Evolutionary conservation across 2,113 vertebrate species (phyloP), one percentile per base, ranked within the genome.

Genomic region (Brevimyrus niger): DNA sequence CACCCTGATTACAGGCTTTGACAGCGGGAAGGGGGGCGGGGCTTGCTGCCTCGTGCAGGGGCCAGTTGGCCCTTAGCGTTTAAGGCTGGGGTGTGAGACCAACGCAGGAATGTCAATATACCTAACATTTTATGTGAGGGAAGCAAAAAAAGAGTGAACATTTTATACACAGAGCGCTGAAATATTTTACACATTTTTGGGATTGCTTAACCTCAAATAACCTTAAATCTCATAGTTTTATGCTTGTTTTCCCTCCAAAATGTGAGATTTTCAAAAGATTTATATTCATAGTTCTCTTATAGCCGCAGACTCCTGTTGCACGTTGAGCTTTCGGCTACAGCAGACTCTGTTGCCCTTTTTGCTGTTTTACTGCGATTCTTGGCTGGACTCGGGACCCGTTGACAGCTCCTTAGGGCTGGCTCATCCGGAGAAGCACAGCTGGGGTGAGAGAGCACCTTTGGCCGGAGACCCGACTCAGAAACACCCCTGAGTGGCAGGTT

Each of bases 381-480:
- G 89, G 84, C 83, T 27, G 53, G 76, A 15, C 51, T 61, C 4
- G 19, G 42, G n/a, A 61, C 53, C 82, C 35, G 35, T 23, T 89
- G 50, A 89, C 82, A 83, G 87, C 27, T 87, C 50, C 55, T 89
- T 1, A 47, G 44, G 76, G 88, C n/a, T 6, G 27, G 21, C 47
- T 82, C 44, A 42, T 86, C 53, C 89, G 61, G 35, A 42, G 4
- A 88, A 88, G 73, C 50, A 83, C 87, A 46, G 89, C 61, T 51
- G 55, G 31, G 83, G 51, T 89, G 84, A 90, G n/a, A 83, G 87
- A 38, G 27, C 90, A 69, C 47, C 27, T 87, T 87, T 47, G 51
- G 87, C 73, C 42, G 2, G 44, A 23, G 82, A 19, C 44, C 82
- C 38, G 76, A 13, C 3, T 1, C 69, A 19, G 69, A 35, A 76